Percentiles rank a stretch among this genome's conserved stretches.
These are phyloP conservation scores for Drosophila kikkawai DNA, from an alignment of 1,140 invertebrate genomes.

Conservation along the genomic window DNA sequence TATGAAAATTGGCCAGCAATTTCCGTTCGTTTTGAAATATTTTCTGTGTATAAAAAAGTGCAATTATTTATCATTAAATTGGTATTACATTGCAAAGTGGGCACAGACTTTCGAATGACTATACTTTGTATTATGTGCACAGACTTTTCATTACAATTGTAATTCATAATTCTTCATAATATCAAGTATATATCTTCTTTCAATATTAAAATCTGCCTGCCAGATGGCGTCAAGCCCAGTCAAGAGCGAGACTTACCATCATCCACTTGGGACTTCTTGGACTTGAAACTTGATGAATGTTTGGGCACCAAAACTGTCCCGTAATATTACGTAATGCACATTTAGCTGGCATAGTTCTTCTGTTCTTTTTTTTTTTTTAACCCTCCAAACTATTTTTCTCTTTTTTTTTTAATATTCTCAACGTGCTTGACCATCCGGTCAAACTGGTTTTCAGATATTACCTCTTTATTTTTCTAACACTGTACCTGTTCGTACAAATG, in stretches of 20 bases:
- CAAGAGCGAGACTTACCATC: too few species aligned
- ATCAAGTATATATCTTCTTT: too few species aligned
- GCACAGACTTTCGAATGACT: constrained; percentile 4
- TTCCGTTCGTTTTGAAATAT: constrained; percentile 28
- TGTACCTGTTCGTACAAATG: constrained; percentile 32
- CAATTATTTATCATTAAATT: constrained; percentile 15
- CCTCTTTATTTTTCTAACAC: constrained; percentile 37
- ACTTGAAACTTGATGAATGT: background rate
- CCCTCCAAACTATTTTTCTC: constrained; percentile 14
- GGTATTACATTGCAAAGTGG: constrained; percentile 11
- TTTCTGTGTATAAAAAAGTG: background rate
- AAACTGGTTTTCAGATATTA: constrained; percentile 43
- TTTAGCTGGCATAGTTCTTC: constrained; percentile 18
- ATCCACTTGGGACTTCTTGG: background rate
- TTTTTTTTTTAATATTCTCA: constrained; percentile 35
- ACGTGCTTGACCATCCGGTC: constrained; percentile 51
- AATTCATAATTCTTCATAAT: too few species aligned
- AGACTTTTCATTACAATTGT: too few species aligned
- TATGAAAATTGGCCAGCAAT: constrained; percentile 33
- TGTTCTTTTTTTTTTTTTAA: constrained; percentile 10
- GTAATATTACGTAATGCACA: constrained; percentile 37
- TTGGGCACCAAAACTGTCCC: constrained; percentile 5
- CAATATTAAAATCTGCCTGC: background rate
- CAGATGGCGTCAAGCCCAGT: background rate
- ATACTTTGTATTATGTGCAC: too few species aligned